Evolutionary conservation across 2,113 vertebrate species (phyloP).

Genomic region (Triplophysa dalaica): DNA sequence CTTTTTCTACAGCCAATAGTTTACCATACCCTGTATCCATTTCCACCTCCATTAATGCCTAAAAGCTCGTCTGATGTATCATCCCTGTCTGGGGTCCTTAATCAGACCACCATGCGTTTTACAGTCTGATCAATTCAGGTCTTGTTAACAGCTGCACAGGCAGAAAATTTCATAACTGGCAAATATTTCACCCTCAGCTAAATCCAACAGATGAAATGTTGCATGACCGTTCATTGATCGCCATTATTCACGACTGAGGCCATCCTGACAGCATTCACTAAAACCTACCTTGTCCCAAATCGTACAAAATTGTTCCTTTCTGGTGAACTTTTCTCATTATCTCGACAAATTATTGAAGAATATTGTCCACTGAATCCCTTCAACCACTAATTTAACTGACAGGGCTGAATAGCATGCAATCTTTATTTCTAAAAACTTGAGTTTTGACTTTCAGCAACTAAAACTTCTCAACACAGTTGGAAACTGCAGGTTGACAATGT

Average conservation of each 20-base stretch:
- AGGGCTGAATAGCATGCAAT: not conserved
- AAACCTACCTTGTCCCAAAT: constrained; percentile 20
- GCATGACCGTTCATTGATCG: constrained; percentile 34
- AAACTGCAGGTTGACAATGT: not conserved
- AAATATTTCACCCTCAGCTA: constrained; percentile 30
- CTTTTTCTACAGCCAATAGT: constrained; percentile 11
- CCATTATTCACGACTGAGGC: constrained; percentile 43
- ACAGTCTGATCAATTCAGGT: constrained; percentile 23
- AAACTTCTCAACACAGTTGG: not conserved
- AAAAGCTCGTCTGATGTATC: constrained; percentile 7
- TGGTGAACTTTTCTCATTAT: not conserved
- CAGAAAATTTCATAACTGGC: constrained; percentile 20
- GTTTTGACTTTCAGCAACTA: too few relatives aligned
- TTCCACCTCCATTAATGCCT: not conserved
- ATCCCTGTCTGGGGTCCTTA: constrained; percentile 19
- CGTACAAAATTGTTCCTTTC: too few relatives aligned
- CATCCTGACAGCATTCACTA: constrained; percentile 26
- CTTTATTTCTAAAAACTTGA: not conserved
- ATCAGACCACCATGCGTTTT: constrained; percentile 24
- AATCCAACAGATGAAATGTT: constrained; percentile 42
- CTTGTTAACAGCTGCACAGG: constrained; percentile 25
- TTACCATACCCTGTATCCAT: constrained; percentile 2
- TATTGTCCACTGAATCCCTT: constrained; percentile 6
- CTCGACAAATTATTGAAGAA: not conserved
- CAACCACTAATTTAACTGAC: not conserved